A percentile compares a stretch with the other conserved stretches of the same genome.
Evolutionary conservation across 2,797 vertebrate genomes (phyloP).

Genomic region (Bradypodion pumilum): DNA sequence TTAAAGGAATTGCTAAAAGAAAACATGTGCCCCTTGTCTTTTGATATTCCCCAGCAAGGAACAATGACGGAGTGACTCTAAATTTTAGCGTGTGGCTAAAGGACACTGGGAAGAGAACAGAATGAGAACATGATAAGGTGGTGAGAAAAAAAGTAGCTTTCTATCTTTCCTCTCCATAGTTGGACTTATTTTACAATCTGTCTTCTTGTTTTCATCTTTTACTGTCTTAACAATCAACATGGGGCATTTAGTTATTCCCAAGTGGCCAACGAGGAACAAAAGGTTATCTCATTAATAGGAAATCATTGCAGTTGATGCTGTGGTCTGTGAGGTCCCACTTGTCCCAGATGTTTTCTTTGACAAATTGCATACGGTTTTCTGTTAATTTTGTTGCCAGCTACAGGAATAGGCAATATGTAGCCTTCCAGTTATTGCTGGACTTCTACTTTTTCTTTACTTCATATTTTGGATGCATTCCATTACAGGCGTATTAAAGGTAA

Average conservation of each 20-base stretch:
- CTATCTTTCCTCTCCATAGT: not conserved
- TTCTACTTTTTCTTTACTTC: no score
- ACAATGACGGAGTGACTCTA: not conserved
- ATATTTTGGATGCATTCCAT: no score
- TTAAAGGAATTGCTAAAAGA: constrained; percentile 19
- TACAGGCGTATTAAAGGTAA: no score
- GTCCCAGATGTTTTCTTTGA: not conserved
- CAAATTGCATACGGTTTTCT: not conserved
- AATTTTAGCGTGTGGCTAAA: constrained; percentile 34
- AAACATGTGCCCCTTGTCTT: constrained; percentile 2
- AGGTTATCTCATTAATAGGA: not conserved
- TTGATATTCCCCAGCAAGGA: constrained; percentile 6
- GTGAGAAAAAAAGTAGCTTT: not conserved
- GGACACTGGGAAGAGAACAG: constrained; percentile 15
- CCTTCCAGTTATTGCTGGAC: not conserved
- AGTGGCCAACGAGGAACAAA: not conserved
- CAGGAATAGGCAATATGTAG: not conserved
- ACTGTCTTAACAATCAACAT: not conserved
- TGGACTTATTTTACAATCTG: not conserved
- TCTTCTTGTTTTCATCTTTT: not conserved
- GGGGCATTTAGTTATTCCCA: not conserved
- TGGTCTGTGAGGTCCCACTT: not conserved
- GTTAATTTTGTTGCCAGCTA: not conserved
- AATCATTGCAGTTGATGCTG: not conserved
- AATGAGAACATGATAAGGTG: not conserved